Evolutionary conservation across 2,797 vertebrate genomes (phyloP).

Genomic region (Micropoecilia bifurca): DNA sequence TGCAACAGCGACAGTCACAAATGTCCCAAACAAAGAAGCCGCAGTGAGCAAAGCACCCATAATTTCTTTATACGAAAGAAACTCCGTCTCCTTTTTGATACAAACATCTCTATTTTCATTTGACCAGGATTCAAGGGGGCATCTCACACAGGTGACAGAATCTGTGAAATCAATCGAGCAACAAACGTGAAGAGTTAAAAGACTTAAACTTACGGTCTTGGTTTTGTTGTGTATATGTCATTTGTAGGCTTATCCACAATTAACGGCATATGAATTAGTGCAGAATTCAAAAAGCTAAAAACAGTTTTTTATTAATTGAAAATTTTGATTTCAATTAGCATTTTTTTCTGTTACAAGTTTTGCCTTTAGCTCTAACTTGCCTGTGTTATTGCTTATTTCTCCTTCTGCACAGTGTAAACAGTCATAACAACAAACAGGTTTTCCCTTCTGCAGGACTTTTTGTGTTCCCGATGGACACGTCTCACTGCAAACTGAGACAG

Average conservation of each 20-base stretch:
- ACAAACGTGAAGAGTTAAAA: neutral
- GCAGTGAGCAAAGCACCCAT: constrained; percentile 74
- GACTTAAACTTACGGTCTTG: neutral
- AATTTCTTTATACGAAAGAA: constrained; percentile 55
- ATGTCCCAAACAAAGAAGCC: constrained; percentile 66
- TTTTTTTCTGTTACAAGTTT: neutral
- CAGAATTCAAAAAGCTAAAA: neutral
- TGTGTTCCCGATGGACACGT: constrained; percentile 2
- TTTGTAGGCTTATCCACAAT: neutral
- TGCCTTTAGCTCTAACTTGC: neutral
- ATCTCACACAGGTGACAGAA: constrained; percentile 57
- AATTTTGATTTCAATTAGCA: neutral
- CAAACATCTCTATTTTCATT: constrained; percentile 58
- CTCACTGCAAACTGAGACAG: constrained; percentile 40
- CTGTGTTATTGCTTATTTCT: constrained; percentile 44
- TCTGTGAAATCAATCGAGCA: constrained; percentile 38
- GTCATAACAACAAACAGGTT: constrained; percentile 75
- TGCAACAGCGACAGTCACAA: constrained; percentile 51
- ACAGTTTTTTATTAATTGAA: too few species aligned
- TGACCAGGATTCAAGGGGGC: constrained; percentile 62
- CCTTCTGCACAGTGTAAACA: constrained; percentile 76
- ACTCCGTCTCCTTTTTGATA: constrained; percentile 60
- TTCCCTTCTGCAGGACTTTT: constrained; percentile 51
- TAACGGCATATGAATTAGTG: neutral
- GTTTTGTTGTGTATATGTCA: constrained; percentile 25